A percentile compares a stretch with the other conserved stretches of the same genome.
Evolutionary conservation across 2,797 vertebrate species (phyloP).

Genomic region (Vespertilio murinus): DNA sequence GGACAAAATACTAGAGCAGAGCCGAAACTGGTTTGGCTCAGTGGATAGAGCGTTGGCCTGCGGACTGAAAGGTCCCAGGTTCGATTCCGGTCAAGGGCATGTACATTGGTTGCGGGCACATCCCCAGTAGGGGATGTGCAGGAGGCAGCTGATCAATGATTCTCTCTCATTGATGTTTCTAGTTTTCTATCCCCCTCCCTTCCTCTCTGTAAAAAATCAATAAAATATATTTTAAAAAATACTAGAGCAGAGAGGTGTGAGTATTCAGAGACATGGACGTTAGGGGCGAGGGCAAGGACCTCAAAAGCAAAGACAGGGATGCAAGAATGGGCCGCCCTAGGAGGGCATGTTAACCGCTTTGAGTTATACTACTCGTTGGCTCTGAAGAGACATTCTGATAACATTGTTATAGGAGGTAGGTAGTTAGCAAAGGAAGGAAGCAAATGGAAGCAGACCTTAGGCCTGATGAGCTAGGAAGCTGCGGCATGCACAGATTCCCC

Average conservation of each 20-base stretch:
- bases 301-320: neutral
- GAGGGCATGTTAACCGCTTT: neutral
- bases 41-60: too few relatives aligned
- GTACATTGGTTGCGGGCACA: too few relatives aligned
- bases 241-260: neutral
- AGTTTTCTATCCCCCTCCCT: too few relatives aligned
- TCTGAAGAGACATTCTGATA: neutral
- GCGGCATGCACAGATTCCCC: neutral
- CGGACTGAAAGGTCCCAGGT: too few relatives aligned
- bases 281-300: accelerated
- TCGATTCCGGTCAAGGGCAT: too few relatives aligned
- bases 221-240: too few relatives aligned
- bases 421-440: neutral
- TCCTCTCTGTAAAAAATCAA: too few relatives aligned
- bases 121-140: too few relatives aligned
- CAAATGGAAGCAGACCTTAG: neutral
- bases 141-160: too few relatives aligned
- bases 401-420: neutral
- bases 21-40: too few relatives aligned
- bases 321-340: too few relatives aligned
- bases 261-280: neutral
- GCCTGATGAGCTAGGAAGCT: neutral
- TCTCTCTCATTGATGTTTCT: too few relatives aligned
- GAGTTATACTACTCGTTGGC: neutral
- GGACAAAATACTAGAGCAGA: neutral